A percentile compares a stretch with the other conserved stretches of the same genome.
Conservation (phyloP, 2,888 invertebrate species). For the Eupithecia insigniata region DNA sequence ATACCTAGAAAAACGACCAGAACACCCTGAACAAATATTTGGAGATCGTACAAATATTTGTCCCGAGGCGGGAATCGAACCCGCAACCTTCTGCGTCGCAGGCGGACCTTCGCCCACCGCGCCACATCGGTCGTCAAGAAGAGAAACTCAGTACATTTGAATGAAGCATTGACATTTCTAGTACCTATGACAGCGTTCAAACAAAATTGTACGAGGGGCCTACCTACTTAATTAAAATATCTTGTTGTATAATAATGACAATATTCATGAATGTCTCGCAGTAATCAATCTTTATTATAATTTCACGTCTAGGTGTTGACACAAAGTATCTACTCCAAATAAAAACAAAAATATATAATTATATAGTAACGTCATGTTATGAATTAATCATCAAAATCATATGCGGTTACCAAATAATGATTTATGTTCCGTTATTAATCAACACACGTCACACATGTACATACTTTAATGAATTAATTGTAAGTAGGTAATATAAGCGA, state of each 20-base stretch:
- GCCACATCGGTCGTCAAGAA: too few species aligned
- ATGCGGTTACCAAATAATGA: constrained; percentile 34
- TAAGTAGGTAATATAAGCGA: not conserved
- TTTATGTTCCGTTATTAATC: constrained; percentile 33
- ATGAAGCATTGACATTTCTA: not conserved
- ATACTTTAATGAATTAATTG: not conserved
- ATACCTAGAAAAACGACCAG: too few species aligned
- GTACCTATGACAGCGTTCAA: not conserved
- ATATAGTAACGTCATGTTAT: constrained; percentile 30
- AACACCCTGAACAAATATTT: too few species aligned
- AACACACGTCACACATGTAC: not conserved
- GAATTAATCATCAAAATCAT: constrained; percentile 39
- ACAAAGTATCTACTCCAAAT: constrained; percentile 15
- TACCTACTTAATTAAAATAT: not conserved
- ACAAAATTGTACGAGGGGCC: not conserved
- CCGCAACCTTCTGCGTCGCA: too few species aligned
- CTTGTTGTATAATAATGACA: constrained; percentile 11
- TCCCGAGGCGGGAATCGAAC: too few species aligned
- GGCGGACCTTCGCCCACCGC: too few species aligned
- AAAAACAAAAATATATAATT: constrained; percentile 35
- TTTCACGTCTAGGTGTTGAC: constrained; percentile 32
- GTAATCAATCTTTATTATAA: constrained; percentile 34
- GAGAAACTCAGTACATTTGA: not conserved
- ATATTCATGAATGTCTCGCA: not conserved
- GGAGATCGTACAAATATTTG: too few species aligned